phyloP scores from a whole-genome alignment of 1,140 invertebrate genomes.

The Microplitis demolitor region DNA sequence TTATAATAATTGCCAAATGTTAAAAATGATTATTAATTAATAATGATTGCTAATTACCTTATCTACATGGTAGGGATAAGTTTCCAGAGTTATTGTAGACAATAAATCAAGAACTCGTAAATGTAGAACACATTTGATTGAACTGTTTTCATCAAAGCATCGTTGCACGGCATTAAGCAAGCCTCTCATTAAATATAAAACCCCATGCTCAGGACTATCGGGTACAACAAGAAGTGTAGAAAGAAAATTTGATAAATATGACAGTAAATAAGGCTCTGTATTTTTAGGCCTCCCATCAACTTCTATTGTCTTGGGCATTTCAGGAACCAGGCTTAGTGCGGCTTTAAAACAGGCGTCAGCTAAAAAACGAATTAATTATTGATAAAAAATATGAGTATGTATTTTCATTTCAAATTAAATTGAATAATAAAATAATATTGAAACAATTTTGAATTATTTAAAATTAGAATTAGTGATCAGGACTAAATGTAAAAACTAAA shows the following conservation, averaged over 20 bases:
- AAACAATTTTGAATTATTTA: too few species aligned
- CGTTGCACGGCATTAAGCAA: slow-evolving; percentile 77
- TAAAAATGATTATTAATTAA: too few species aligned
- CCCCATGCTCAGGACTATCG: slow-evolving; percentile 85
- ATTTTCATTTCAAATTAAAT: too few species aligned
- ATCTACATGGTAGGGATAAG: slow-evolving; percentile 81
- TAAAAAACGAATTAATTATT: too few species aligned
- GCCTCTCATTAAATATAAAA: slow-evolving; percentile 76
- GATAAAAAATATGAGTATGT: too few species aligned
- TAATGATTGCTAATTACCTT: slow-evolving; percentile 63
- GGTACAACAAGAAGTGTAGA: slow-evolving; percentile 86
- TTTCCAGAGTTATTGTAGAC: slow-evolving; percentile 75
- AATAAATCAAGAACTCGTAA: slow-evolving; percentile 76
- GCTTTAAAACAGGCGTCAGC: slow-evolving; percentile 94
- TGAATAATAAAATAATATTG: too few species aligned
- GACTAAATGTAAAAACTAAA: slow-evolving; percentile 15
- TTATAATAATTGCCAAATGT: too few species aligned
- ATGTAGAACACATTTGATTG: slow-evolving; percentile 68
- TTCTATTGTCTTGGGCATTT: slow-evolving; percentile 77
- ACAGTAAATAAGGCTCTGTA: slow-evolving; percentile 73
- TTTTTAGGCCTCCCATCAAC: slow-evolving; percentile 75
- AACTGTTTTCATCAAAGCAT: slow-evolving; percentile 69
- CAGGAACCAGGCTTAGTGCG: slow-evolving; percentile 77
- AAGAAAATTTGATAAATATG: slow-evolving; percentile 78
- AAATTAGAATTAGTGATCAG: too few species aligned